Evolutionary conservation across 2,113 vertebrate species (phyloP).

Genomic region (Cheirogaleus medius): DNA sequence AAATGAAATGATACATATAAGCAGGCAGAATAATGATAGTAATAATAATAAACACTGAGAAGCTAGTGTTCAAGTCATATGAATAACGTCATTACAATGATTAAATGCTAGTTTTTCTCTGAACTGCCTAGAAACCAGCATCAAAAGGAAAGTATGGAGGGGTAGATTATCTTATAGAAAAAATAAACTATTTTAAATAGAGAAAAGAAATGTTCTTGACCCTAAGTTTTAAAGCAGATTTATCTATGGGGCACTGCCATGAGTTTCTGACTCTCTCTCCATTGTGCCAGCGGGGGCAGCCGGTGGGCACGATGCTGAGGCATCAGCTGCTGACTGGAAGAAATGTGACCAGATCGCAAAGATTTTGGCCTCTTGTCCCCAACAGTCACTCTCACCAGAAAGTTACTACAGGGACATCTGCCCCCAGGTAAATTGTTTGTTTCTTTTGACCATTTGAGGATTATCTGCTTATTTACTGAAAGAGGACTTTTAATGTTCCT

Average conservation of each 20-base stretch:
- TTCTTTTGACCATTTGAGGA: not conserved
- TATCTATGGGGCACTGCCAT: not conserved
- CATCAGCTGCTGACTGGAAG: slow-evolving; percentile 91
- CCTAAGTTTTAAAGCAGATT: not conserved
- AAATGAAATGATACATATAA: not conserved
- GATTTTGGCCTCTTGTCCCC: slow-evolving; percentile 94
- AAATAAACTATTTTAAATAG: not conserved
- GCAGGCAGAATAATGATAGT: not conserved
- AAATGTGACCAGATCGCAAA: slow-evolving; percentile 92
- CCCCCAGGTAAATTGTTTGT: slow-evolving; percentile 89
- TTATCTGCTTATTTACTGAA: not conserved
- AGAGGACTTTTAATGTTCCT: not conserved
- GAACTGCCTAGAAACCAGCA: not conserved
- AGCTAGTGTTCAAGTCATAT: not conserved
- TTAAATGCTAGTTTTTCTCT: not conserved
- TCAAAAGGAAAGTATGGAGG: not conserved
- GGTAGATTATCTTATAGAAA: not conserved
- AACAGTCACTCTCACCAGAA: slow-evolving; percentile 91
- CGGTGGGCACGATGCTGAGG: slow-evolving; percentile 81
- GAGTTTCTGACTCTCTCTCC: slow-evolving; percentile 31
- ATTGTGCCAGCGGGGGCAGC: slow-evolving; percentile 81
- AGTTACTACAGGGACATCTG: slow-evolving; percentile 91
- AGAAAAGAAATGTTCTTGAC: not conserved
- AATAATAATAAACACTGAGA: not conserved
- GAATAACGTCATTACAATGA: not conserved